Evolutionary conservation across 2,888 invertebrate species (phyloP), one percentile per base, ranked within the genome.

Genomic region (Oxytorus armatus): DNA sequence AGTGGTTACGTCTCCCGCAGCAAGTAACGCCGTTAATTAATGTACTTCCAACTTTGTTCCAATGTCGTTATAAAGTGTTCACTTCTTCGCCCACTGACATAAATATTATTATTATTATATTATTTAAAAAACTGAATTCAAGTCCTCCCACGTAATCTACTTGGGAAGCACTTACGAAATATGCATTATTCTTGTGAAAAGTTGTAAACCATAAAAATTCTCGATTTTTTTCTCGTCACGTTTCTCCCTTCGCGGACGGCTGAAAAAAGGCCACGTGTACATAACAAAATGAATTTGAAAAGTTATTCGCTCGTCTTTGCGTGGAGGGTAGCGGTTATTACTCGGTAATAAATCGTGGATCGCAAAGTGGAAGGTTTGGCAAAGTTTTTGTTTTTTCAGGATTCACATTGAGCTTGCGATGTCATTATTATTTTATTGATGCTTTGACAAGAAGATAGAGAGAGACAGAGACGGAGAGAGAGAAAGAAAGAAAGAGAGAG

Each of bases 221-320:
- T 36, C 57, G 18, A 18, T 18, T 23, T 29, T 49, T 68, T 11
- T 5, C 29, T 68, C 25, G 11, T 11, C 23, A 8, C 42, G 23
- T 39, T 42, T 7, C 16, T 21, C 36, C 42, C 11, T 39, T 59
- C 42, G 29, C 16, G n/a, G 29, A 57, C 18, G 42, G 33, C 18
- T 53, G 11, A 39, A 44, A 75, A n/a, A 75, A 68, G 25, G 16
- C 53, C 51, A 36, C 72, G 51, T 36, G 57, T 49, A 25, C 49
- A 39, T 75, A 51, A 75, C 68, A 75, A 75, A 75, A 75, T 36
- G 51, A 39, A 59, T 76, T 75, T 68, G 59, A 53, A 61, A 76
- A 76, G 76, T 76, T 75, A 49, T 33, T 59, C 42, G 61, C 68
- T 51, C 61, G 49, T 65, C 55, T 14, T 39, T 5, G 21, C 53